These are phyloP conservation scores for Danio tinwini DNA, from an alignment of 2,797 vertebrate species.

Conservation along the genomic window DNA sequence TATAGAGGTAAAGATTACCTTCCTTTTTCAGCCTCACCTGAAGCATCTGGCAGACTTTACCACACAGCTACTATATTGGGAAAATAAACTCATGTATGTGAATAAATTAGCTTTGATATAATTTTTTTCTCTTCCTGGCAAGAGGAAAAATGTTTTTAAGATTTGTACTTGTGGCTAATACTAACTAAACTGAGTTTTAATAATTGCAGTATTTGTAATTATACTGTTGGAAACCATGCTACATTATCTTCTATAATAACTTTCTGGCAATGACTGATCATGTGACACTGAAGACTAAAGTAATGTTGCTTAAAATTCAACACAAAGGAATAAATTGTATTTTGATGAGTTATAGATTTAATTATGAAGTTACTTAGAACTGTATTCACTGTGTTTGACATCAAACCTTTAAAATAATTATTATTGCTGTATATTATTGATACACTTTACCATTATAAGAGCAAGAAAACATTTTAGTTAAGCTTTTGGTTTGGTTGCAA, in stretches of 20 bases:
- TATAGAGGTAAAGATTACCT: neutral
- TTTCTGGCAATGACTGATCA: slow-evolving; percentile 4
- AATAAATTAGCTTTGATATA: neutral
- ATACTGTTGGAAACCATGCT: neutral
- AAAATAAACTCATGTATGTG: neutral
- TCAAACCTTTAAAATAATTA: neutral
- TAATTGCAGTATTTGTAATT: neutral
- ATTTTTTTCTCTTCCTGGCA: too few relatives aligned
- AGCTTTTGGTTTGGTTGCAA: neutral
- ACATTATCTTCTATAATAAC: neutral
- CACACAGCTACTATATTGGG: neutral
- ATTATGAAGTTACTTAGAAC: neutral
- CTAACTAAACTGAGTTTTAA: neutral
- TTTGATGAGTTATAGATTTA: too few relatives aligned
- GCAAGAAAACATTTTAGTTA: neutral
- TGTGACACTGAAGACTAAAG: neutral
- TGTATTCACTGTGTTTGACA: neutral
- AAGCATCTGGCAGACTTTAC: neutral
- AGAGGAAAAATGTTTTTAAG: neutral
- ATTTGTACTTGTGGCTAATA: neutral
- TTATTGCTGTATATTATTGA: neutral
- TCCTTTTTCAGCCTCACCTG: neutral
- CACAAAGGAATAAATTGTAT: neutral
- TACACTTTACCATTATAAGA: neutral
- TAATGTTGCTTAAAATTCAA: neutral